Evolutionary conservation across 2,113 vertebrate species (phyloP).

Genomic region (Pardalotus punctatus): DNA sequence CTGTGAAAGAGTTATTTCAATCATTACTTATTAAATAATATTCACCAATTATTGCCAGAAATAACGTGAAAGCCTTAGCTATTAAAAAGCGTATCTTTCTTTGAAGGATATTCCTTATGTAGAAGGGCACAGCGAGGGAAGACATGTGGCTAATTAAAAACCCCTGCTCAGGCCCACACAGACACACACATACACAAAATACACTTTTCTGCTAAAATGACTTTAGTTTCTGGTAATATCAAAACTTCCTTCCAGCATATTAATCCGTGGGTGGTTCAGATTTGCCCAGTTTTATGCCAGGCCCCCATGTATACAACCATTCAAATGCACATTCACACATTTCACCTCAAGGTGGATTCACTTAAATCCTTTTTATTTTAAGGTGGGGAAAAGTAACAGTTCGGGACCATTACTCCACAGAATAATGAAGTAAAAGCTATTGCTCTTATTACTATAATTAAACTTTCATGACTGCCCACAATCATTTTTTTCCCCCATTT

Average conservation of each 20-base stretch:
- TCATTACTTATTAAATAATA: conserved; percentile 62
- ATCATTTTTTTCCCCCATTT: not conserved
- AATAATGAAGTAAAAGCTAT: not conserved
- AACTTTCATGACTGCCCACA: not conserved
- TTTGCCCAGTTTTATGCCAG: not conserved
- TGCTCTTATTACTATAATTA: conserved; percentile 13
- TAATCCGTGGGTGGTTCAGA: not conserved
- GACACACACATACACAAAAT: not conserved
- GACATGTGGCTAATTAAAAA: not conserved
- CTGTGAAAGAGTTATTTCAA: conserved; percentile 53
- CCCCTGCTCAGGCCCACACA: not conserved
- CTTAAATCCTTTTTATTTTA: conserved; percentile 14
- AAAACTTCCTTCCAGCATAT: not conserved
- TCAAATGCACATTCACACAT: not conserved
- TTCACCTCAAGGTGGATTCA: not conserved
- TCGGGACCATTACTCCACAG: not conserved
- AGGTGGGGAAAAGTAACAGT: not conserved
- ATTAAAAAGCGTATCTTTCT: not conserved
- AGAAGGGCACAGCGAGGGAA: not conserved
- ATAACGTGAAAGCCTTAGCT: not conserved
- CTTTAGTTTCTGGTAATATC: not conserved
- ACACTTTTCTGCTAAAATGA: not conserved
- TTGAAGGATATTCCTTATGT: conserved; percentile 14
- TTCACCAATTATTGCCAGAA: conserved; percentile 50
- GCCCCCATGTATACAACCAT: not conserved